Conservation (phyloP, 2,888 invertebrate genomes). For the Amaurobius ferox region DNA sequence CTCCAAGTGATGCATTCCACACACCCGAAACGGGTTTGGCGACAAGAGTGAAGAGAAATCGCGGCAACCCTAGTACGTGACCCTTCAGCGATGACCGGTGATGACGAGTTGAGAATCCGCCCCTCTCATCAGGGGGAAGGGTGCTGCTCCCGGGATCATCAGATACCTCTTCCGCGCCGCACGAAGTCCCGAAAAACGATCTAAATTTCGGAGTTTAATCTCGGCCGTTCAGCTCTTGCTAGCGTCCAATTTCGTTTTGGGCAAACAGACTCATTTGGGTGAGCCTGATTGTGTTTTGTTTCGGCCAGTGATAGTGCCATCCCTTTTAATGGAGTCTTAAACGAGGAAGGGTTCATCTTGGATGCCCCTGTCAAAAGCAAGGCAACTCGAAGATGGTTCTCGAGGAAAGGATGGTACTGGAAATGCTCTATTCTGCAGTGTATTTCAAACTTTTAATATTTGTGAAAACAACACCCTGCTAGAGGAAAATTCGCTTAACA, state of each 20-base stretch:
- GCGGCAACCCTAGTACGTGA: conserved; percentile 1
- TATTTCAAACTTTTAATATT: no score
- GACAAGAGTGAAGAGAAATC: not conserved
- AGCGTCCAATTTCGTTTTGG: not conserved
- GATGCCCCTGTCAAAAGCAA: no score
- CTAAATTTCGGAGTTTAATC: conserved; percentile 8
- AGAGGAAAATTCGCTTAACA: no score
- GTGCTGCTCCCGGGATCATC: not conserved
- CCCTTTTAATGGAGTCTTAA: conserved; percentile 13
- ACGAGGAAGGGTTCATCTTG: not conserved
- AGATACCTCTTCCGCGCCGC: not conserved
- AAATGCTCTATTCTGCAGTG: no score
- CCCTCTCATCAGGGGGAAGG: not conserved
- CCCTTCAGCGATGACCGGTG: not conserved
- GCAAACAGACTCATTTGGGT: conserved; percentile 16
- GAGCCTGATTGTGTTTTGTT: not conserved
- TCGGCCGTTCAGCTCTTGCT: not conserved
- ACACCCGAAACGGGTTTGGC: not conserved
- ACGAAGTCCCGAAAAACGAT: conserved; percentile 8
- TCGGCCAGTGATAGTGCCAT: not conserved
- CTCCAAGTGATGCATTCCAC: not conserved
- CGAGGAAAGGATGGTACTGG: no score
- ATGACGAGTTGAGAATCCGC: conserved; percentile 11
- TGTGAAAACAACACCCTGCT: no score
- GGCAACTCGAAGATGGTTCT: no score